Base-by-base conservation (phyloP, 2,113 vertebrate genomes). In the Perca fluviatilis region DNA sequence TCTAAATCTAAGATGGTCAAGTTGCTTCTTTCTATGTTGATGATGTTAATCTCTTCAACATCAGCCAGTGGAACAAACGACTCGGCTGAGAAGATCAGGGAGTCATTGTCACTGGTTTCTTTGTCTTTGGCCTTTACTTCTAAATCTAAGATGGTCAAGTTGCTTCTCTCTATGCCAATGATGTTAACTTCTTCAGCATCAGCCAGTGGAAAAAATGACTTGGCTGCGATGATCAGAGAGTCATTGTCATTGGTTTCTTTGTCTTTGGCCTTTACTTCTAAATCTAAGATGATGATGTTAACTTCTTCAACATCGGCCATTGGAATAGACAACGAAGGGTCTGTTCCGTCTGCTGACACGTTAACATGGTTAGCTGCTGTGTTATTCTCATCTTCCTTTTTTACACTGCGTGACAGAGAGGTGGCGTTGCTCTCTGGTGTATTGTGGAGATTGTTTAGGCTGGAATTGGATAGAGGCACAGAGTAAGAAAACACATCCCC, bases 401-500 rank as follows among this genome's bases (percentile, higher is more conserved):
- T 25, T 21, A 21, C n/a, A 53, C 11, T 54, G 14, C 9, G 23
- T 61, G 46, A 50, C 7, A 60, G 18, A 30, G 49, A 25, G 3
- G 46, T n/a, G 30, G 62, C 56, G 47, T 60, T 81, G 2, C 6
- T 25, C 0, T 54, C 51, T 16, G 40, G 23, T 53, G n/a, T 4
- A 33, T 5, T 58, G 19, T 67, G 7, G 23, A 56, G 56, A 68
- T 23, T 40, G 68, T 58, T 71, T 5, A 12, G 18, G 23, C 54
- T 75, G 23, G 76, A 33, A 10, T 33, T 61, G 43, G 68, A 54
- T 10, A 5, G 30, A 53, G 50, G 25, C 15, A 57, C 84, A 36
- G 54, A 73, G 30, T 94, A 89, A 40, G 53, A 64, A 61, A 94
- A 94, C 15, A 80, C 53, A 4, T 93, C 83, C 2, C 71, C 84